Evolutionary conservation across 2,797 vertebrate species (phyloP).

Genomic region (Alauda arvensis): DNA sequence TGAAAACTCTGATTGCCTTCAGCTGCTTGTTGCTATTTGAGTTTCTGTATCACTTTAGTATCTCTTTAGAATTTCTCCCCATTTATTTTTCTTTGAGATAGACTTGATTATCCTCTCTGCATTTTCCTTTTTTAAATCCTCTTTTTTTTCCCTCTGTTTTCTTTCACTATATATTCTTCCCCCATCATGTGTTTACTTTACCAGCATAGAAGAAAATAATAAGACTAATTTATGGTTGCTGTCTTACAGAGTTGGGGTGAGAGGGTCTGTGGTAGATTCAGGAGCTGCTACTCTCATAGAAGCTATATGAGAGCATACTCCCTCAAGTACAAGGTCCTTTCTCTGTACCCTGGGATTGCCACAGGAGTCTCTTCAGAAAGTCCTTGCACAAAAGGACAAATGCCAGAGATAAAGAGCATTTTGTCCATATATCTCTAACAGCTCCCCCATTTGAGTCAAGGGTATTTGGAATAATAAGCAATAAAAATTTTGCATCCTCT

Average conservation of each 20-base stretch:
- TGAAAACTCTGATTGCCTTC: not conserved
- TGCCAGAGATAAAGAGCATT: not conserved
- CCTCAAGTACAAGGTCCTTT: not conserved
- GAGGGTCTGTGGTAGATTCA: not conserved
- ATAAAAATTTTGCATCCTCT: not conserved
- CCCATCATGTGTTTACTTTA: not conserved
- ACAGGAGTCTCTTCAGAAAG: not conserved
- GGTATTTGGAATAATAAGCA: not conserved
- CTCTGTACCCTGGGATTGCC: not conserved
- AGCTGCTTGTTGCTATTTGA: not conserved
- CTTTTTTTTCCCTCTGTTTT: not conserved
- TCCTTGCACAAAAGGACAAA: not conserved
- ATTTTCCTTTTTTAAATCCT: not conserved
- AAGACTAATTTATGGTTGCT: not conserved
- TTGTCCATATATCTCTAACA: not conserved
- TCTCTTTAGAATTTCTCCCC: not conserved
- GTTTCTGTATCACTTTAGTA: not conserved
- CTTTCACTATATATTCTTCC: not conserved
- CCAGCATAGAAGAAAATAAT: not conserved
- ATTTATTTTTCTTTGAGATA: not conserved
- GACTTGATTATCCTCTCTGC: not conserved
- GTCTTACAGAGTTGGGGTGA: rapidly evolving
- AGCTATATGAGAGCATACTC: not conserved
- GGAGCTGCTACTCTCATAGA: not conserved
- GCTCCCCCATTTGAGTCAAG: not conserved